Conservation (phyloP, 2,797 vertebrate genomes). For the Cyprinella venusta region DNA sequence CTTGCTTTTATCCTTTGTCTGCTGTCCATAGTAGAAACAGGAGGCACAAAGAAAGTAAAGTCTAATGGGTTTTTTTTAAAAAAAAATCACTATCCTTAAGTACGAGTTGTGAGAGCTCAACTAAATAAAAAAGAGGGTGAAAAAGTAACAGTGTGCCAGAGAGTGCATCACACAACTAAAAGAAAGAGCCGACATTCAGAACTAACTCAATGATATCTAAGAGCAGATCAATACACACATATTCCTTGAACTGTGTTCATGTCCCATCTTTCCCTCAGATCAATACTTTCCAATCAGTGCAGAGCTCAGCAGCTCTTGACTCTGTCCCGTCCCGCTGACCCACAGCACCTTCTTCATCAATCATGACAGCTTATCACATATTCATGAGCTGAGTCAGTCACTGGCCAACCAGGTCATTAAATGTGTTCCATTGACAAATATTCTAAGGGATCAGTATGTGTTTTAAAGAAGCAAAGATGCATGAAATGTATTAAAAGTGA, state of each 20-base stretch:
- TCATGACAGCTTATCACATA: constrained; percentile 42
- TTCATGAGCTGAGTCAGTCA: constrained; percentile 52
- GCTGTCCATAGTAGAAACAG: background rate
- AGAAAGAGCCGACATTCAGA: constrained; percentile 3
- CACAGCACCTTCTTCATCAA: constrained; percentile 43
- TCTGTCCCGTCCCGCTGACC: constrained; percentile 32
- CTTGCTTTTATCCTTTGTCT: background rate
- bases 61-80: too few relatives aligned
- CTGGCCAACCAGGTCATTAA: constrained; percentile 30
- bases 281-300: constrained; percentile 52
- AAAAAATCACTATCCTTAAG: background rate
- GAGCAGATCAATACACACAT: constrained; percentile 44
- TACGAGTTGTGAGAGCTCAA: background rate
- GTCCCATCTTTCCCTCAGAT: constrained; percentile 39
- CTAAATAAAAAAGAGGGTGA: background rate
- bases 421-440: constrained; percentile 25
- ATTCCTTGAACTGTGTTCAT: constrained; percentile 36
- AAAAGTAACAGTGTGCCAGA: background rate
- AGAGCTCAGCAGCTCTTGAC: constrained; percentile 38
- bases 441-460: constrained; percentile 1
- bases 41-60: background rate
- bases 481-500: background rate
- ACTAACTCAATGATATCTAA: constrained; percentile 17
- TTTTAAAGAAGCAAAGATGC: background rate
- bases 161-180: constrained; percentile 35